These are phyloP conservation scores for Oxyteleia sp. DNA, from an alignment of 2,888 invertebrate genomes.

Conservation along the genomic window DNA sequence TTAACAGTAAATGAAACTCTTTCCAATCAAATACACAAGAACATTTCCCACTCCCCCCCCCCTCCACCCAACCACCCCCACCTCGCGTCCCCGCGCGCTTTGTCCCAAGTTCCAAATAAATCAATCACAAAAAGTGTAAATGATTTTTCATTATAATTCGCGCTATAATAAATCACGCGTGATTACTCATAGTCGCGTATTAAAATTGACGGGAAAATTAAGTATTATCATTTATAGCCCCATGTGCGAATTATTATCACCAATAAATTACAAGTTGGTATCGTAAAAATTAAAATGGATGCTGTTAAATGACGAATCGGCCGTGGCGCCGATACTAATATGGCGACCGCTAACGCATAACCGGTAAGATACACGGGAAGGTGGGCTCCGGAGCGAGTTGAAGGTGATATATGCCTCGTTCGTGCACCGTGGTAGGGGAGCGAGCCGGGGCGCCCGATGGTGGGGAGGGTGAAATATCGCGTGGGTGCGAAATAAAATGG, in stretches of 20 bases:
- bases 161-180: constrained; percentile 46
- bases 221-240: constrained; percentile 63
- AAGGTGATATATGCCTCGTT: constrained; percentile 84
- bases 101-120: constrained; percentile 39
- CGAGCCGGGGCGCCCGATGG: constrained; percentile 33
- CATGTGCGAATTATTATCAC: constrained; percentile 64
- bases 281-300: constrained; percentile 64
- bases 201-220: constrained; percentile 63
- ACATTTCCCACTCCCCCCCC: too few species aligned
- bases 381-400: constrained; percentile 79
- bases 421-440: constrained; percentile 79
- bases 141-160: constrained; percentile 64
- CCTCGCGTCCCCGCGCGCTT: background rate
- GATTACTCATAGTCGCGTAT: constrained; percentile 55
- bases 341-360: constrained; percentile 78
- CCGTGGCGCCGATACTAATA: constrained; percentile 80
- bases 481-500: constrained; percentile 86
- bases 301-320: constrained; percentile 69
- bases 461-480: constrained; percentile 81
- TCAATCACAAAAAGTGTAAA: constrained; percentile 47
- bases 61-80: too few species aligned
- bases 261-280: constrained; percentile 58
- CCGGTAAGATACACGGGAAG: constrained; percentile 74
- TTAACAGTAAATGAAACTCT: too few species aligned
- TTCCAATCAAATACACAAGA: too few species aligned